Percentiles rank a stretch among this genome's conserved stretches.
phyloP scores from a whole-genome alignment of 2,797 vertebrate genomes.

The Periparus ater region DNA sequence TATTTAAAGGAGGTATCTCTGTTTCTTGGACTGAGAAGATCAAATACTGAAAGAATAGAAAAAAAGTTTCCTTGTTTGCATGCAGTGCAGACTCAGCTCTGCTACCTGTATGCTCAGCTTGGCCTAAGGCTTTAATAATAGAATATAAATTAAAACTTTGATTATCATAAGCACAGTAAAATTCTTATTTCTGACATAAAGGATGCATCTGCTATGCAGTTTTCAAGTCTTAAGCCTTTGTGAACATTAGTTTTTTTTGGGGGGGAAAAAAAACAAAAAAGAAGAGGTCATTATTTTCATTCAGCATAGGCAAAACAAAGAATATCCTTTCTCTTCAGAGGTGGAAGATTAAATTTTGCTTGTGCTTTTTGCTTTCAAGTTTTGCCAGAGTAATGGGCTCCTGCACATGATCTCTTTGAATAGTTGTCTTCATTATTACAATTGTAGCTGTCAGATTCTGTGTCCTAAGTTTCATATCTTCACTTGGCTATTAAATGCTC shows the following conservation, averaged over 20 bases:
- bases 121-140: background rate
- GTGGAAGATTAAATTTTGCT: fast-evolving
- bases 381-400: background rate
- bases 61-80: background rate
- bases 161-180: background rate
- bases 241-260: fast-evolving
- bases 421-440: background rate
- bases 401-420: background rate
- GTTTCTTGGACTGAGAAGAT: background rate
- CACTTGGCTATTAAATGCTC: background rate
- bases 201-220: background rate
- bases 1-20: background rate
- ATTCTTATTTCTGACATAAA: background rate
- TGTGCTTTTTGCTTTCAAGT: background rate
- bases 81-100: background rate
- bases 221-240: background rate
- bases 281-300: background rate
- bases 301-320: background rate
- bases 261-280: fast-evolving
- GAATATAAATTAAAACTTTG: background rate
- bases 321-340: background rate
- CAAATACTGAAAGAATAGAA: background rate
- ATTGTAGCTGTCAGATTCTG: background rate
- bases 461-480: background rate
- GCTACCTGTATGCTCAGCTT: background rate